phyloP scores from a whole-genome alignment of 2,888 invertebrate species.

The Cephalotes varians region DNA sequence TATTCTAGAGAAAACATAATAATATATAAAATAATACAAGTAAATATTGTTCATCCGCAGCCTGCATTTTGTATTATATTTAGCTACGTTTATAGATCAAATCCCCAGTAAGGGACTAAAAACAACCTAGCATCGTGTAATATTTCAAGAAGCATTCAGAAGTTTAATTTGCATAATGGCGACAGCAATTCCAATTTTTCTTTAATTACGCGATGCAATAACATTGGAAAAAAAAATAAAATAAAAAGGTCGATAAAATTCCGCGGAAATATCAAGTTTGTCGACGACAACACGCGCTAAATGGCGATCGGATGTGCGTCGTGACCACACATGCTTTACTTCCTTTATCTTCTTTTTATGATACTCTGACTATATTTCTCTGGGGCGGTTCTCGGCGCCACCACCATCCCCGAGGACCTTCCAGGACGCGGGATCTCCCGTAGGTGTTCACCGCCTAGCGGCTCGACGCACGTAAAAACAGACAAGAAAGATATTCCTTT shows the following conservation, averaged over 20 bases:
- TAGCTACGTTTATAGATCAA: neutral
- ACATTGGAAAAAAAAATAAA: neutral
- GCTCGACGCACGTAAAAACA: conserved; percentile 59
- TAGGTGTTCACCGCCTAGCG: conserved; percentile 58
- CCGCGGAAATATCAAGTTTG: neutral
- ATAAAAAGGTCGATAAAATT: conserved; percentile 1
- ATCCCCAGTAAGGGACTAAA: neutral
- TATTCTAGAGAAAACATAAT: neutral
- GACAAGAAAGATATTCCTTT: conserved; percentile 57
- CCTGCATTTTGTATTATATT: neutral
- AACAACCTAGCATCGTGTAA: neutral
- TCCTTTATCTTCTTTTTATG: conserved; percentile 67
- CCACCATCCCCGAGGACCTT: conserved; percentile 34
- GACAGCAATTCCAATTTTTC: neutral
- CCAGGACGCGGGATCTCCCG: conserved; percentile 18
- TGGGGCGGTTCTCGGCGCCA: conserved; percentile 35
- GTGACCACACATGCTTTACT: conserved; percentile 74
- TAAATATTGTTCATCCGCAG: neutral
- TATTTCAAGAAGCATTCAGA: neutral
- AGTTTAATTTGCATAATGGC: neutral
- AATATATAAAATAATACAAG: neutral
- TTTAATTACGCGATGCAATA: neutral
- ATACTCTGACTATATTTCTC: conserved; percentile 71
- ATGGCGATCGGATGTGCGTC: conserved; percentile 48
- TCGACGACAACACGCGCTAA: neutral